Base-by-base conservation (phyloP, 2,888 invertebrate species). In the Agriotes lineatus region DNA sequence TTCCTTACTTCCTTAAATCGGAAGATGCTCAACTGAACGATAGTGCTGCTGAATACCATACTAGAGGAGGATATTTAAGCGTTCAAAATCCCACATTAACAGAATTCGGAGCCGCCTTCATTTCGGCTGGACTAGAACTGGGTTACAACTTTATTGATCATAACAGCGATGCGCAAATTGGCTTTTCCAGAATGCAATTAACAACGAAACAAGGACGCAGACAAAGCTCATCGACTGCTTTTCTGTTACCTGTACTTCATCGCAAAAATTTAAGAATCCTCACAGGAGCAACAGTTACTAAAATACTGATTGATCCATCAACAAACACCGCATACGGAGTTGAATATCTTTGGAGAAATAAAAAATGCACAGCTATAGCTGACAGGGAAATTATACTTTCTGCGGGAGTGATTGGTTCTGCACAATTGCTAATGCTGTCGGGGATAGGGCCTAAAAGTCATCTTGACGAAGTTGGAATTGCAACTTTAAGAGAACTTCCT, bases 361-460 rank as follows among this genome's bases (percentile, higher is more conserved):
- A 76, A 25, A 79, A 72, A 2, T 75, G 77, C 35, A 73, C 57
- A 6, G 88, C 89, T 0, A 82, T 81, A 52, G 93, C 92, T 0
- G 87, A 87, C 1, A 93, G 90, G 80, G 95, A 95, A 84, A 90
- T 97, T 0, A 92, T 96, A 61, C 77, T 96, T 12, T 91, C 93
- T n/a, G 94, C 94, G 1, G 96, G 96, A 0, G 89, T 95, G 0
- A 91, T 97, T 71, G 94, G 93, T 77, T 92, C 95, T 0, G 95
- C 96, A 0, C 96, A 96, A 82, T 81, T 97, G 1, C 86, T 97
- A 7, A 93, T 96, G 93, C 82, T 96, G 4, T 95, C 95, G 4
- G 95, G 95, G 0, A 79, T 89, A 7, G 89, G 89, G 1, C 89
- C 89, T 3, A 16, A 18, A 2, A 19, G 18, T 14, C 45, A 45